Conservation (phyloP, 2,797 vertebrate species). For the Gephyroberyx darwinii region DNA sequence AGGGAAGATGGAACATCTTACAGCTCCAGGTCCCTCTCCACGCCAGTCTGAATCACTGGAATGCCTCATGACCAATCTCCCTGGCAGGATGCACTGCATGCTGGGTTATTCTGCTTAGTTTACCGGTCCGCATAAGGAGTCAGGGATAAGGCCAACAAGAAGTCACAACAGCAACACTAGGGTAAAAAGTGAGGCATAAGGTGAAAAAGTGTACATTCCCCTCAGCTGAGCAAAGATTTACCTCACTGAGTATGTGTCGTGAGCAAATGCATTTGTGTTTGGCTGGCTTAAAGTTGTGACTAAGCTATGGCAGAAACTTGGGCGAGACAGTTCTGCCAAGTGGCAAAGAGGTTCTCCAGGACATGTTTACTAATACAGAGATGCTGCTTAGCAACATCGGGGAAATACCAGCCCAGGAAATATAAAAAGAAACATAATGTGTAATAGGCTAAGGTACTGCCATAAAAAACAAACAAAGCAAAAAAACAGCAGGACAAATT, state of each 20-base stretch:
- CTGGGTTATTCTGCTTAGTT: constrained; percentile 11
- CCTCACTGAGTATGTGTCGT: constrained; percentile 1
- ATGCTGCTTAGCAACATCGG: constrained; percentile 68
- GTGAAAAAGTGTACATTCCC: not conserved
- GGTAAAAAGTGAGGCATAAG: not conserved
- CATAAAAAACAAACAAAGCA: constrained; percentile 20
- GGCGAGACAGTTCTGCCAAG: no score
- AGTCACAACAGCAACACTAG: constrained; percentile 6
- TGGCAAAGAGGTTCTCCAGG: constrained; percentile 25
- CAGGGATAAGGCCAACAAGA: not conserved
- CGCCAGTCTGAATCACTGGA: constrained; percentile 4
- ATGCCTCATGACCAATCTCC: constrained; percentile 12
- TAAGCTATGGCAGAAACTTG: no score
- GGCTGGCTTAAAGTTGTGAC: constrained; percentile 30
- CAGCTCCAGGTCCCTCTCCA: constrained; percentile 19
- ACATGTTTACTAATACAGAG: constrained; percentile 68
- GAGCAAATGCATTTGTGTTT: constrained; percentile 23
- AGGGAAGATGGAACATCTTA: constrained; percentile 7
- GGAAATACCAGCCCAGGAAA: constrained; percentile 51
- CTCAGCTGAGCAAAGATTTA: not conserved
- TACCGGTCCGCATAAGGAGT: not conserved
- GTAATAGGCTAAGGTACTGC: not conserved
- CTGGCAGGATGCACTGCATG: not conserved
- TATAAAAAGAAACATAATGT: constrained; percentile 24
- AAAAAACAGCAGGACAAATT: constrained; percentile 6